Percentiles rank a stretch among this genome's conserved stretches.
Evolutionary conservation across 2,113 vertebrate genomes (phyloP).

Genomic region (Plecotus auritus): DNA sequence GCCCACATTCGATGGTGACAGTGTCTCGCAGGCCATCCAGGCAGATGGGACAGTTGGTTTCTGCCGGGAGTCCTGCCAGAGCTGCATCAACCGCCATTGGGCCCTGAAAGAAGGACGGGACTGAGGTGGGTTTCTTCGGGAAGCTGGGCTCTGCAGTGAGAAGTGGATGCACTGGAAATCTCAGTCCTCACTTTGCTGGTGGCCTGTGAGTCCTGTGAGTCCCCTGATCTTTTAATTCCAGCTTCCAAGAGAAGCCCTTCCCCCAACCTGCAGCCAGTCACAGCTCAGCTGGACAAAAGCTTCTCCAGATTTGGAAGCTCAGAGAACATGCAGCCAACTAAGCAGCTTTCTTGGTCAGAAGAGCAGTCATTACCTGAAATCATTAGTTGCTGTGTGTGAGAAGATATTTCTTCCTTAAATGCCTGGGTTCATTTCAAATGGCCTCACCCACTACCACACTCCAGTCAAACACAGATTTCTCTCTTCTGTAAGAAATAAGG

Average conservation of each 20-base stretch:
- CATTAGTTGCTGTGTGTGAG: not conserved
- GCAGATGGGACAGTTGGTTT: not conserved
- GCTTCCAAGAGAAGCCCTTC: too few species aligned
- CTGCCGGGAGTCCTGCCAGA: not conserved
- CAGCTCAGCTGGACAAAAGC: too few species aligned
- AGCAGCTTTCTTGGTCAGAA: not conserved
- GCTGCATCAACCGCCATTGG: conserved; percentile 15
- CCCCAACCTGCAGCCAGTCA: too few species aligned
- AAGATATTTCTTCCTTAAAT: not conserved
- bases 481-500: too few species aligned
- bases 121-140: not conserved
- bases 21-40: not conserved
- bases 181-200: not conserved
- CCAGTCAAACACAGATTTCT: too few species aligned
- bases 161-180: not conserved
- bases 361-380: not conserved
- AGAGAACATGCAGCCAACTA: too few species aligned
- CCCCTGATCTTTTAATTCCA: too few species aligned
- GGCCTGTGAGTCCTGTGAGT: not conserved
- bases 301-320: too few species aligned
- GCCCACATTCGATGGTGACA: too few species aligned
- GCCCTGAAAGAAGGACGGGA: too few species aligned
- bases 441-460: not conserved
- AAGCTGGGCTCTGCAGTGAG: not conserved
- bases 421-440: not conserved